Conservation (phyloP, 2,888 invertebrate species). For the Taphrorychus bicolor region DNA sequence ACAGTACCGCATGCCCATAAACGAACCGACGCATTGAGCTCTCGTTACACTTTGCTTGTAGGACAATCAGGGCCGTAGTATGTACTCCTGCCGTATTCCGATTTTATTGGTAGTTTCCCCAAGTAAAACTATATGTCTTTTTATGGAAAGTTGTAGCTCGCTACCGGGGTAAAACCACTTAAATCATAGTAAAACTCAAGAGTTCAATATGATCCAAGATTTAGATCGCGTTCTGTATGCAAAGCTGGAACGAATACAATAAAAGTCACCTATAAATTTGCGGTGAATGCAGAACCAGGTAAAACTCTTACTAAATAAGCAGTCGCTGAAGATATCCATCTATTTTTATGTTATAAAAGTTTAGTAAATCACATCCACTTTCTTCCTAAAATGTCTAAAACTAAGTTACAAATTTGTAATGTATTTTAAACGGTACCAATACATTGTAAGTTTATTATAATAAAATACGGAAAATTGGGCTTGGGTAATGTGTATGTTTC, state of each 20-base stretch:
- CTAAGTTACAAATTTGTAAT: background rate
- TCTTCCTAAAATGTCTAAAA: background rate
- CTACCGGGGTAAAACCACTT: constrained; percentile 13
- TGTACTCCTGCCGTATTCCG: background rate
- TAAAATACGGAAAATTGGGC: background rate
- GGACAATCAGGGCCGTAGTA: background rate
- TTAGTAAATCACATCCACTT: background rate
- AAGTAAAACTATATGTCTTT: background rate
- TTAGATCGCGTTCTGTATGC: constrained; percentile 30
- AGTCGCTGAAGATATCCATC: background rate
- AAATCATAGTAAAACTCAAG: constrained; percentile 30
- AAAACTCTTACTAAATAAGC: constrained; percentile 21
- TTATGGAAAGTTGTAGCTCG: background rate
- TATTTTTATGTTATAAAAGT: background rate
- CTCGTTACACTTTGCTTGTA: background rate
- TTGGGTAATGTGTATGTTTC: background rate
- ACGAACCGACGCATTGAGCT: background rate
- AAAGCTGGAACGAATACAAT: constrained; percentile 33
- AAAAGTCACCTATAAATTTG: constrained; percentile 36
- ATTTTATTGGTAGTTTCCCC: background rate
- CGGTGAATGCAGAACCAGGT: constrained; percentile 27
- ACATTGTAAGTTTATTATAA: too few relatives aligned
- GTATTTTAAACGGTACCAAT: background rate
- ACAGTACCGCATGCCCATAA: background rate
- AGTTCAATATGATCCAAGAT: constrained; percentile 37